Evolutionary conservation across 2,113 vertebrate genomes (phyloP), one percentile per base, ranked within the genome.

Genomic region (Poeciliopsis occidentalis): DNA sequence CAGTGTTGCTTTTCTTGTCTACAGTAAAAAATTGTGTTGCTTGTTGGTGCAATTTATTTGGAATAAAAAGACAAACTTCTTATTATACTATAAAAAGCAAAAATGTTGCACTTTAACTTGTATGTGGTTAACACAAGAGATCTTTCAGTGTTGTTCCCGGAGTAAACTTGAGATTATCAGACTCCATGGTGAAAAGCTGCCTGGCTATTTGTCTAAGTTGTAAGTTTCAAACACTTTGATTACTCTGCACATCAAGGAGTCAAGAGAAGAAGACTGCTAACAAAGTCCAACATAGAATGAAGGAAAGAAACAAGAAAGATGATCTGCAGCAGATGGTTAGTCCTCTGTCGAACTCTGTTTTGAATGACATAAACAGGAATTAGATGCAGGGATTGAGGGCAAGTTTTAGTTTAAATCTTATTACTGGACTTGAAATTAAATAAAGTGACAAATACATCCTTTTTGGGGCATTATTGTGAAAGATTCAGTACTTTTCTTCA

Each of bases 141-240:
- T 32, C 61, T 22, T n/a, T 19, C 61, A 63, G 34, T 8, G 15
- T 39, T 65, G 0, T 19, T 67, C 27, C 26, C 0, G 87, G 87
- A 34, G 86, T 91, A 81, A 95, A 96, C 94, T 94, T 94, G 60
- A 94, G 93, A 67, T 92, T 87, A 0, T 83, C 71, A 69, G 90
- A 91, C 0, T 94, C 95, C 0, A 93, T 94, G 69, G 94, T 95
- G 81, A 96, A 94, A 22, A 95, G 95, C 6, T 96, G 85, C 62
- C 96, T 51, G 0, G 90, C 78, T 66, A 2, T 60, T 32, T 29
- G 27, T 63, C 6, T 3, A 31, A 27, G 12, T 13, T 61, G 27
- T 31, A 31, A 34, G 0, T 37, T 74, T 39, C 22, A 2, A 12
- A 54, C 24, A 60, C 34, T 74, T 74, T 0, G 37, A 39, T n/a